These are phyloP conservation scores for Dendroctonus valens DNA, from an alignment of 1,140 invertebrate species.

Conservation along the genomic window DNA sequence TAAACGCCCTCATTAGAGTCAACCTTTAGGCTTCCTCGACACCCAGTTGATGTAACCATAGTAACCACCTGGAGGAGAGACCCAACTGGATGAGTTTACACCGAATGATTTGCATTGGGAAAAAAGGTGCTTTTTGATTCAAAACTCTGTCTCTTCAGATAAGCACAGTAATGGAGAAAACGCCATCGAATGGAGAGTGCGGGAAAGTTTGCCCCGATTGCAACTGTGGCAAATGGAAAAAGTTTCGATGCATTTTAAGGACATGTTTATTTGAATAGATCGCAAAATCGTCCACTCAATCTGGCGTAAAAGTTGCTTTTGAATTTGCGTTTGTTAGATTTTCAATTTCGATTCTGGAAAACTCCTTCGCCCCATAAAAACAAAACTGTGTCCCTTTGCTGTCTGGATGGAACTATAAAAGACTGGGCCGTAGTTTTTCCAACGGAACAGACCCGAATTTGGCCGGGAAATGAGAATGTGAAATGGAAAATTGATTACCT, in stretches of 20 bases:
- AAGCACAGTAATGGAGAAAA: constrained; percentile 7
- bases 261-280: background rate
- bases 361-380: no score
- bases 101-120: background rate
- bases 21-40: background rate
- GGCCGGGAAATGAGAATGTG: no score
- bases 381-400: no score
- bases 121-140: background rate
- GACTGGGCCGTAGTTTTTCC: no score
- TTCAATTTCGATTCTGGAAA: no score
- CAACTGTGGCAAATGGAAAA: constrained; percentile 2
- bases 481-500: no score
- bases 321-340: no score
- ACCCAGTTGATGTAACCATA: constrained; percentile 2
- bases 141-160: background rate
- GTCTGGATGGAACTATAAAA: no score
- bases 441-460: no score
- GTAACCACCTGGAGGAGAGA: background rate
- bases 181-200: background rate
- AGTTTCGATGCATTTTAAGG: constrained; percentile 8
- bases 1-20: background rate
- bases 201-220: constrained; percentile 5
- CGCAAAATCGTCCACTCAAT: background rate
- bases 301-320: background rate
- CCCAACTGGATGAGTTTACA: background rate